Evolutionary conservation across 2,888 invertebrate species (phyloP), one percentile per base, ranked within the genome.

Genomic region (Drosophila algonquin): DNA sequence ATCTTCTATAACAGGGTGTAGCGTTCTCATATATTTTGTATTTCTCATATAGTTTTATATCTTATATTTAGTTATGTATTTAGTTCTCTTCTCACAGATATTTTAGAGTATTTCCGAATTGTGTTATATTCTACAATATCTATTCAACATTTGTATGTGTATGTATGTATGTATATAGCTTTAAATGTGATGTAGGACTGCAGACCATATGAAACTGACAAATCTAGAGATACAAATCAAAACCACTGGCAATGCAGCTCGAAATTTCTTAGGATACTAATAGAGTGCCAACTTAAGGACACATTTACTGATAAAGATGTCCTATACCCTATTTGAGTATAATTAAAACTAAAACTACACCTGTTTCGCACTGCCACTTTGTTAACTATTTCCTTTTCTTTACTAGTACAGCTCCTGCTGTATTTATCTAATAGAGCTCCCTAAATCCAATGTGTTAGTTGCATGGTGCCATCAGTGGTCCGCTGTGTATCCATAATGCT

Each of bases 391-490:
- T 1, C 32, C 0, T 32, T 32, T 32, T 10, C 10, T 32, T 32
- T 32, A 10, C 10, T 9, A 3, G 1, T 32, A 10, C 10, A 10
- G 3, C 32, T 10, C 32, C 10, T 32, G 32, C 10, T 32, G 0
- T 9, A 32, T 10, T 9, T 10, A 32, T 32, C 10, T 0, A 32
- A 3, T 3, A 10, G 10, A 32, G 7, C n/a, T n/a, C n/a, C 7
- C 73, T 52, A 97, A 92, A 97, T 97, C 97, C 97, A 97, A 91
- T 97, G 97, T 0, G 97, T 96, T 94, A 97, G 95, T 91, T 95
- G 96, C 92, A 97, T 95, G 57, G 95, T 95, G 14, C 97, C 97
- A 87, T 96, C 95, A 1, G 94, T 93, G 80, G 96, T 95, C 69
- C 95, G 94, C 74, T 97, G 97, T 1, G 97, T 97, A 84, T 97